Base-by-base conservation (phyloP, 2,113 vertebrate species). In the Lutjanus erythropterus region DNA sequence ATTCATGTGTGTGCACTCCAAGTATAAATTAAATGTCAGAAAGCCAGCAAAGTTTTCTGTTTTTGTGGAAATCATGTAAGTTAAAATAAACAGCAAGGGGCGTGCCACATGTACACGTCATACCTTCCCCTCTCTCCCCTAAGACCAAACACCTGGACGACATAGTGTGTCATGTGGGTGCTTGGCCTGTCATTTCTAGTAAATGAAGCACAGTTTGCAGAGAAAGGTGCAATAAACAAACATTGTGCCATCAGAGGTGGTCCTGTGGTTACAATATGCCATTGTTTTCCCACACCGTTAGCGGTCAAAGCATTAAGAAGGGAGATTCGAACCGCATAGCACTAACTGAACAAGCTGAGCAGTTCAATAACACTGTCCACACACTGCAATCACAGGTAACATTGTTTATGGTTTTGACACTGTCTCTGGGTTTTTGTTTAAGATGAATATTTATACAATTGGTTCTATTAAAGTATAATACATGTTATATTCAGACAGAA, bases 181-280 rank as follows among this genome's bases (percentile, higher is more conserved):
- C 25, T 16, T 9, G 23, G 7, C 49, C 37, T 9, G 68, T 56
- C 59, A 56, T 16, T n/a, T 64, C 39, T 8, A 47, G 6, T 47
- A 23, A 47, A 12, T 23, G 16, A 41, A 25, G 44, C 25, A 9
- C 0, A 1, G 14, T 25, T 33, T 19, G 14, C 3, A 1, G 23
- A 60, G 31, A 41, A 53, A 37, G 29, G 67, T 39, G 68, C 2
- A 18, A 66, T 15, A 72, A 49, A 56, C 29, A 58, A 66, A 42
- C 23, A 56, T 31, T 12, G 53, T 11, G n/a, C 39, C 15, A 5
- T 56, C 41, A 53, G 12, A 41, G 15, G 14, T 9, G 47, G 41
- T 18, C 14, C 25, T 50, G 25, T 31, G 42, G 53, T 52, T 41
- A 8, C 9, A 68, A 39, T 12, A 52, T 15, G n/a, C 1, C 55